Percentiles rank a stretch among this genome's conserved stretches.
Conservation (phyloP, 2,113 vertebrate species). For the Malurus melanocephalus region DNA sequence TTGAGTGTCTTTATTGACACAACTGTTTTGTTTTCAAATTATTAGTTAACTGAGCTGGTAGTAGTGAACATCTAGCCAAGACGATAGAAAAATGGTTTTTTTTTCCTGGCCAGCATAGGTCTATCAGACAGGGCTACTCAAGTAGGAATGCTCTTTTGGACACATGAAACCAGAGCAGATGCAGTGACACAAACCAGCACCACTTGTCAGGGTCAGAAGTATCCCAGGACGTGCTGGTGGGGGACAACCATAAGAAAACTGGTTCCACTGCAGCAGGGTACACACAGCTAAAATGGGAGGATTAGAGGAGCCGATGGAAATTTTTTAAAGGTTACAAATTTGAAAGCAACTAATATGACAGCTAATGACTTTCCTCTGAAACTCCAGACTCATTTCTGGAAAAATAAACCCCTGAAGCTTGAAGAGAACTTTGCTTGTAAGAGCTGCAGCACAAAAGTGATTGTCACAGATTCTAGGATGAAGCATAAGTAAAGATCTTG, state of each 20-base stretch:
- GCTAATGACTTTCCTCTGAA: neutral
- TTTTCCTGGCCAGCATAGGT: neutral
- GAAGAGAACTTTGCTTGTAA: neutral
- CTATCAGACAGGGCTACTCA: neutral
- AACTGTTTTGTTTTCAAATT: neutral
- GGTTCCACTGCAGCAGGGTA: neutral
- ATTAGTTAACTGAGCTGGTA: neutral
- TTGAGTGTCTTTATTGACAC: neutral
- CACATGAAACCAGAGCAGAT: neutral
- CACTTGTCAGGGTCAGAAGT: neutral
- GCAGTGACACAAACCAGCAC: neutral
- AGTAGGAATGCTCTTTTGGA: neutral
- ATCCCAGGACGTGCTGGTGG: neutral
- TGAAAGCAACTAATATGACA: neutral
- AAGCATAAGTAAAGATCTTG: neutral
- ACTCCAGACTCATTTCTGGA: neutral
- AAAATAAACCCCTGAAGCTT: neutral
- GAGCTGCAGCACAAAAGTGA: neutral
- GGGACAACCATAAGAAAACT: neutral
- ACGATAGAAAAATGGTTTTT: too few relatives aligned
- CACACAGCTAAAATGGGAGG: neutral
- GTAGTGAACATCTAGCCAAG: neutral
- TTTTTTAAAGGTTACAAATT: neutral
- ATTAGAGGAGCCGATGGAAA: neutral
- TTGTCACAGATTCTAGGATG: neutral